A percentile compares a stretch with the other conserved stretches of the same genome.
Conservation (phyloP, 2,888 invertebrate genomes). For the Gryllus longicercus region DNA sequence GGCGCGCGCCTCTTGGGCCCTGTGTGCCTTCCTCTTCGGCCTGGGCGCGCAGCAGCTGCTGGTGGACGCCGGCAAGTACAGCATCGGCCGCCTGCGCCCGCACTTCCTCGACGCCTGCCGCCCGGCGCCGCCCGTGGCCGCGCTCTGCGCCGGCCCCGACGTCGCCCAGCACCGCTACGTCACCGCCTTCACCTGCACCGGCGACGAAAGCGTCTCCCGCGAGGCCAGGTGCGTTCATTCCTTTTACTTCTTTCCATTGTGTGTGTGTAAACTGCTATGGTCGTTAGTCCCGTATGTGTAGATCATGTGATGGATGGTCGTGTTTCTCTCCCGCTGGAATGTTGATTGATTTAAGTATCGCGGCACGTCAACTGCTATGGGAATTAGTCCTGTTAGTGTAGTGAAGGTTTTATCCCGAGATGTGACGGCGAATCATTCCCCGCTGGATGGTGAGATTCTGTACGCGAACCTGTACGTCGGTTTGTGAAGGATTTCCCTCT, state of each 20-base stretch:
- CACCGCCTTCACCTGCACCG: conserved; percentile 65
- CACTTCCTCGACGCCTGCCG: conserved; percentile 88
- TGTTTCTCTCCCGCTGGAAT: too few relatives aligned
- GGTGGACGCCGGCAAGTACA: conserved; percentile 91
- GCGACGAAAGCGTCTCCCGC: conserved; percentile 56
- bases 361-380: neutral
- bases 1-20: neutral
- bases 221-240: conserved; percentile 58
- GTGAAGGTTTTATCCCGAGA: too few relatives aligned
- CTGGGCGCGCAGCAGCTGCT: conserved; percentile 67
- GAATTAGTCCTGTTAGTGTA: too few relatives aligned
- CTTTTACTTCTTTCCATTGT: too few relatives aligned
- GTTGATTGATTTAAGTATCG: too few relatives aligned
- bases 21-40: conserved; percentile 48
- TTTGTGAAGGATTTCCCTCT: too few relatives aligned
- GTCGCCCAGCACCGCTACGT: conserved; percentile 57
- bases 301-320: too few relatives aligned
- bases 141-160: conserved; percentile 54
- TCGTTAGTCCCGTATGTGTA: too few relatives aligned
- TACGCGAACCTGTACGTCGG: too few relatives aligned
- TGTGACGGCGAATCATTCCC: too few relatives aligned
- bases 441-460: too few relatives aligned
- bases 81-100: conserved; percentile 87
- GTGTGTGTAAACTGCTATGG: neutral
- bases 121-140: conserved; percentile 64